Base-by-base conservation (phyloP, 2,113 vertebrate species). In the Oncorhynchus keta region DNA sequence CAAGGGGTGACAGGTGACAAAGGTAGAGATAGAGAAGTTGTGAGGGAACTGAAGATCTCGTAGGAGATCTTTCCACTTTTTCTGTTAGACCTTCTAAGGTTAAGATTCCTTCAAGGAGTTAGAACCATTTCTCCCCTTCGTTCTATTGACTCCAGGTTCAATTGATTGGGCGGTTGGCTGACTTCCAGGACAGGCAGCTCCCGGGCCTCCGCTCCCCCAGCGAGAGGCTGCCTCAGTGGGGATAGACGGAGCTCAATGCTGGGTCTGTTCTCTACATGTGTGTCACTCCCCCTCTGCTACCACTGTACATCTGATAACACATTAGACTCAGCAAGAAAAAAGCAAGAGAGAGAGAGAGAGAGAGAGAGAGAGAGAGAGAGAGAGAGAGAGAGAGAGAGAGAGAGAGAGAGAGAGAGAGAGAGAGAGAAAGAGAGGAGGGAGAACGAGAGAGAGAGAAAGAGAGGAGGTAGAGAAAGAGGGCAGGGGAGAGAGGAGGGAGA, bases 151-250 rank as follows among this genome's bases (percentile, higher is more conserved):
- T 92, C 88, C 84, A 83, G 76, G 84, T 88, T 85, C 86, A 90
- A 95, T 93, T 87, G 94, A 95, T 94, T 90, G 91, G 88, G 73
- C 85, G 66, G 71, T 67, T 87, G 94, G 93, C 90, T 82, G 87
- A 51, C 83, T 73, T 92, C 94, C 93, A 95, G 74, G 70, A 87
- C 30, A 75, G 78, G 82, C 70, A 79, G 81, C 51, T 69, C 79
- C 74, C 79, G 76, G 83, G 87, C 83, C 83, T 90, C 87, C 75
- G 84, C 85, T 88, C 87, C 83, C 5, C 85, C 85, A 76, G 86
- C 70, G 85, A 85, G 90, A 75, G 86, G 81, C 83, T 89, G 79
- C 83, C 68, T 83, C 73, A 84, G 84, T 57, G 0, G 85, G 88
- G 87, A 89, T 90, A 84, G 75, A 84, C 83, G 24, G 65, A 79